These are phyloP conservation scores for Lithophane leautieri DNA, from an alignment of 2,888 invertebrate genomes.

Conservation along the genomic window DNA sequence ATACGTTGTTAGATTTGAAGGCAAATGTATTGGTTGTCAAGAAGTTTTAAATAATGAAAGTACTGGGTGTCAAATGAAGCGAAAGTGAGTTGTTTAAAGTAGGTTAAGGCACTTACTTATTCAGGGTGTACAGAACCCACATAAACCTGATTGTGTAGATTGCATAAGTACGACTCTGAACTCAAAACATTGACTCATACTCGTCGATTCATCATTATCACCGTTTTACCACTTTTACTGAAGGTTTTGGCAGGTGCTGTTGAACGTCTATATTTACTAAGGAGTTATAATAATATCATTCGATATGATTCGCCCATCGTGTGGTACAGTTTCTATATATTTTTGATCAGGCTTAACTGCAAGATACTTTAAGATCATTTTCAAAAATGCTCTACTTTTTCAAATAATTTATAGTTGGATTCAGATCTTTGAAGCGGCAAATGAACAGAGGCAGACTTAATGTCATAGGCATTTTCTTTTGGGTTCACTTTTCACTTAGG, in stretches of 20 bases:
- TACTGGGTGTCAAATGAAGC: slow-evolving; percentile 70
- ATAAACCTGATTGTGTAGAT: slow-evolving; percentile 25
- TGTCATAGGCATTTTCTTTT: too few species aligned
- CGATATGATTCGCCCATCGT: background rate
- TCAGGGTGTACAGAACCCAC: slow-evolving; percentile 48
- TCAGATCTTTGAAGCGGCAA: background rate
- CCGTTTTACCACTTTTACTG: background rate
- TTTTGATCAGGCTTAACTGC: background rate
- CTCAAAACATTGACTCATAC: slow-evolving; percentile 34
- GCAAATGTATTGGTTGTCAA: slow-evolving; percentile 35
- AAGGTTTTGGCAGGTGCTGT: background rate
- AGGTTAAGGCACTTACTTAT: slow-evolving; percentile 61
- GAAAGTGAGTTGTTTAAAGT: slow-evolving; percentile 71
- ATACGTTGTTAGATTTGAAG: slow-evolving; percentile 13
- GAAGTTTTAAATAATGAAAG: slow-evolving; percentile 73
- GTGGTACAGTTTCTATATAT: too few species aligned
- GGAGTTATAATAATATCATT: background rate
- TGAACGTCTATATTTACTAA: background rate
- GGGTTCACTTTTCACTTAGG: too few species aligned
- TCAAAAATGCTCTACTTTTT: background rate
- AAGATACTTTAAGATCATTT: background rate
- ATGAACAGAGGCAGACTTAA: too few species aligned
- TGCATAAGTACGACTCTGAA: slow-evolving; percentile 48
- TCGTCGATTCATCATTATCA: slow-evolving; percentile 2
- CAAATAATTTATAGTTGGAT: background rate